phyloP scores from a whole-genome alignment of 2,797 vertebrate genomes.

The Kryptopterus vitreolus region DNA sequence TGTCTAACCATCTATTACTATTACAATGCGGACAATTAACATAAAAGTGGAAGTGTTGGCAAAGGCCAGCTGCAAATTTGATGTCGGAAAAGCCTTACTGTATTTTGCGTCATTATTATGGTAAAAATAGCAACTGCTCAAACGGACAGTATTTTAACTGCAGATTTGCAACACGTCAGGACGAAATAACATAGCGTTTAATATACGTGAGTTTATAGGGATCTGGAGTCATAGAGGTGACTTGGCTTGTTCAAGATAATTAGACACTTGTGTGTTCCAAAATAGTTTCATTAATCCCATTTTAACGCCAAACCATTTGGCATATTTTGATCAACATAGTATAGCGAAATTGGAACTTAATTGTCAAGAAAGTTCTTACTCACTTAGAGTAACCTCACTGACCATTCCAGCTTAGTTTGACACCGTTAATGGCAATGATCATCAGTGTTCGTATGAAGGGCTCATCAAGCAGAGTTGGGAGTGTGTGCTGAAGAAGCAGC shows the following conservation, averaged over 20 bases:
- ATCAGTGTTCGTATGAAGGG: constrained; percentile 41
- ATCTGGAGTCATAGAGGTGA: not conserved
- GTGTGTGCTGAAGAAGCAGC: constrained; percentile 38
- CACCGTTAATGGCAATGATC: constrained; percentile 36
- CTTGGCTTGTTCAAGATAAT: not conserved
- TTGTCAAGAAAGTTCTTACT: constrained; percentile 2
- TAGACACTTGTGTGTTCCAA: not conserved
- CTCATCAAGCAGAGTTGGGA: constrained; percentile 41
- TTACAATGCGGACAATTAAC: constrained; percentile 45
- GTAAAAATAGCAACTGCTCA: not conserved
- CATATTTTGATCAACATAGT: not conserved
- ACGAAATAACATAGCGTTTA: not conserved
- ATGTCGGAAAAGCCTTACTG: not conserved
- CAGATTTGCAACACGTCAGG: not conserved
- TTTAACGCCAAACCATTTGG: not conserved
- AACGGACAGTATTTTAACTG: not conserved
- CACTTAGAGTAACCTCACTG: constrained; percentile 21
- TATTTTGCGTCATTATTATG: not conserved
- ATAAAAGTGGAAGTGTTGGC: constrained; percentile 27
- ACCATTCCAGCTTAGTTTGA: constrained; percentile 26
- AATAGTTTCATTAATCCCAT: not conserved
- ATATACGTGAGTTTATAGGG: not conserved
- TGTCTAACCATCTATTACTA: constrained; percentile 49
- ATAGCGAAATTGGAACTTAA: not conserved
- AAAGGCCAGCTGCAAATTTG: constrained; percentile 21